Evolutionary conservation across 2,113 vertebrate genomes (phyloP).

Genomic region (Numida meleagris): DNA sequence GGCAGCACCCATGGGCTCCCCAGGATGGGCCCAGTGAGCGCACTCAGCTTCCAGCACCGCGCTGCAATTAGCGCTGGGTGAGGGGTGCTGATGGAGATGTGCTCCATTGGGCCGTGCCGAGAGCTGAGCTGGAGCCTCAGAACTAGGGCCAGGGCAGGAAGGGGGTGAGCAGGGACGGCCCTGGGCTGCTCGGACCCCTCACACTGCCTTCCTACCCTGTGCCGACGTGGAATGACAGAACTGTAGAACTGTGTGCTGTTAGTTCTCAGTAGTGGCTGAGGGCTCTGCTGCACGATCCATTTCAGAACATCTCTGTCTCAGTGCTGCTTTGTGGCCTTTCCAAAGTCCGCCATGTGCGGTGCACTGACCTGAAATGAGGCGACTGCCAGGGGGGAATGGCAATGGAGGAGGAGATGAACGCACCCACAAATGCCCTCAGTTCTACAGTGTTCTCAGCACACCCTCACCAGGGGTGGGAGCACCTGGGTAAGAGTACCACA

Average conservation of each 20-base stretch:
- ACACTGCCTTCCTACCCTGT: neutral
- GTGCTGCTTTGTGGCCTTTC: neutral
- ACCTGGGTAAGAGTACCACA: neutral
- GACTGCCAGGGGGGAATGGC: accelerated
- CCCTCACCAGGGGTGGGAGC: neutral
- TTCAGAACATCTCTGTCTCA: neutral
- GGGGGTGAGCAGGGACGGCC: neutral
- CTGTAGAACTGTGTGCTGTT: neutral
- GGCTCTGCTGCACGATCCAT: neutral
- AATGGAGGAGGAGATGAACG: accelerated
- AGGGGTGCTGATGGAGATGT: neutral
- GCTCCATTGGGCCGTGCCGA: neutral
- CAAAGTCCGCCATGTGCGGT: neutral
- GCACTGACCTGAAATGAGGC: neutral
- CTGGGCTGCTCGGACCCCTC: neutral
- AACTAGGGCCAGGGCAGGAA: neutral
- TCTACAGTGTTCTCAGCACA: too few species aligned
- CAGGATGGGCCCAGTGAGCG: neutral
- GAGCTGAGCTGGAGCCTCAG: neutral
- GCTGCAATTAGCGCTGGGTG: neutral
- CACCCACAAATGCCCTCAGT: neutral
- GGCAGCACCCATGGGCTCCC: accelerated
- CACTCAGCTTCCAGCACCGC: neutral
- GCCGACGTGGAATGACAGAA: neutral
- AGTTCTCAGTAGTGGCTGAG: neutral